These are phyloP conservation scores for Strigamia transsilvanica DNA, from an alignment of 2,888 invertebrate genomes.

Conservation along the genomic window DNA sequence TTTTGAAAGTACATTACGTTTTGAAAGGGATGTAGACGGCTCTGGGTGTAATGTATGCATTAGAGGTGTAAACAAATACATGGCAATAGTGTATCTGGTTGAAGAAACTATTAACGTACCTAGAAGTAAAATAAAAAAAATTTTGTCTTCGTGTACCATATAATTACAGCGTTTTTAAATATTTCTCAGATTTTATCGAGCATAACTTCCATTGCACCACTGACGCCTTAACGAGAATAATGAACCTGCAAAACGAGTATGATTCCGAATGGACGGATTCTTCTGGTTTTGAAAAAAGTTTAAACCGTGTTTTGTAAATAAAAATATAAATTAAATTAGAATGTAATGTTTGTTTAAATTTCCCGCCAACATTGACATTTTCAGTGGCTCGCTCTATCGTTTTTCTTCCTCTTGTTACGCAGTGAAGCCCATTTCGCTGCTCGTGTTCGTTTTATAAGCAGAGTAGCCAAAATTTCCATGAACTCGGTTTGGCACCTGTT, in stretches of 20 bases:
- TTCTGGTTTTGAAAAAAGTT: background rate
- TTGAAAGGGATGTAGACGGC: background rate
- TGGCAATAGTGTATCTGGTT: background rate
- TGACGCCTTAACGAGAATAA: background rate
- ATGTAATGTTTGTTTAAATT: background rate
- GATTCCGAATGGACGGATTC: background rate
- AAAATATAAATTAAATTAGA: background rate
- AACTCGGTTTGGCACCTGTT: conserved; percentile 42
- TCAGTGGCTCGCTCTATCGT: conserved; percentile 15
- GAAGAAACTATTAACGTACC: background rate
- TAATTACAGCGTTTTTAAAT: background rate
- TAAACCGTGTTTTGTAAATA: background rate
- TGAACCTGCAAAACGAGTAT: background rate
- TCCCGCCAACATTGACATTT: background rate
- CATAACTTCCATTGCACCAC: background rate
- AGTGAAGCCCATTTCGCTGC: conserved; percentile 14
- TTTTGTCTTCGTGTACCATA: no score
- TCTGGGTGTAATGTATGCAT: background rate
- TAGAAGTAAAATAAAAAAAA: background rate
- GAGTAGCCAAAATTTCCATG: conserved; percentile 48
- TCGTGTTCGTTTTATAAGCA: conserved; percentile 7
- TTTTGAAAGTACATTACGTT: background rate
- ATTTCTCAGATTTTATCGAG: background rate
- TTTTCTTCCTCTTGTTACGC: background rate
- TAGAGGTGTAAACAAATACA: background rate